Evolutionary conservation across 2,888 invertebrate species (phyloP), one percentile per base, ranked within the genome.

Genomic region (Drosophila mimica): DNA sequence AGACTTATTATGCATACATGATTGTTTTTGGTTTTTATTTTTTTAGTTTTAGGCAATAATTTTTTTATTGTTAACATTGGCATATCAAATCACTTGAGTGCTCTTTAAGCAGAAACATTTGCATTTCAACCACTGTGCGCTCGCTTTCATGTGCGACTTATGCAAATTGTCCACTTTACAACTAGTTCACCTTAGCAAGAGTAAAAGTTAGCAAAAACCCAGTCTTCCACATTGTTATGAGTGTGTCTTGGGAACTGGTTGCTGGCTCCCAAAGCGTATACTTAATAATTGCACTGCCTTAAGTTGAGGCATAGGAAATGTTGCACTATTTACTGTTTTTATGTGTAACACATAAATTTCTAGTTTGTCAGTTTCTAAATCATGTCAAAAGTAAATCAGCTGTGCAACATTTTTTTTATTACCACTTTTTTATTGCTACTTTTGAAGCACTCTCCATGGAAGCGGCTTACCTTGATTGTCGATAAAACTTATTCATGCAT

Each of bases 401-500:
- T n/a, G 15, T 17, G 11, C 9, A 51, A 28, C 20, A 28, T 11
- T 31, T 4, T 53, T 28, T 7, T 30, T 43, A 15, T 36, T 31
- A 20, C 30, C 11, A 25, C 25, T 25, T 25, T 25, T 25, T 25
- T 25, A 28, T 61, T 28, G 33, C n/a, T n/a, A 28, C 13, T 36
- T 11, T 31, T 13, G 48, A n/a, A 54, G 17, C 59, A n/a, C 33
- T 30, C 13, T 15, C 25, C 34, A 13, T 53, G 38, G 54, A 73
- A 68, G 81, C 51, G 60, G 88, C 87, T 91, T 86, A 82, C 90
- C 90, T 90, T 90, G 90, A 84, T 82, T 68, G 71, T 76, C 86
- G 91, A 90, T 88, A 90, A 91, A 89, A 91, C 65, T 83, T 88
- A 86, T 81, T 81, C 82, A 82, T 81, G 87, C 88, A 66, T 74